Evolutionary conservation across 2,888 invertebrate species (phyloP).

Genomic region (Cheilosia pagana): DNA sequence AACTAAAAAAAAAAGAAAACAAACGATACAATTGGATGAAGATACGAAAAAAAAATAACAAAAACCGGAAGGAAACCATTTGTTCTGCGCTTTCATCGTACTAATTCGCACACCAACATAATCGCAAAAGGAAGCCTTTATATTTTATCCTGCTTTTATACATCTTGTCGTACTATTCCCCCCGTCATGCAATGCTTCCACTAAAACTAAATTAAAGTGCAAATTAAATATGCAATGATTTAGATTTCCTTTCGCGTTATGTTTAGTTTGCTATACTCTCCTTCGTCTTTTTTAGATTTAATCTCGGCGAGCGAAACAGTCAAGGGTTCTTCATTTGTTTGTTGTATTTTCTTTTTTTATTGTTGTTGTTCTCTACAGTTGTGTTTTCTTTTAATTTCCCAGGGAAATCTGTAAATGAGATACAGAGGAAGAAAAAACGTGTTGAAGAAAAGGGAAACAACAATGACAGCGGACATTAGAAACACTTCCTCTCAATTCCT

Average conservation of each 20-base stretch:
- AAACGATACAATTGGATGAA: conserved; percentile 1
- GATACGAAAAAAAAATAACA: conserved; percentile 2
- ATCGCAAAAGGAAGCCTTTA: conserved; percentile 4
- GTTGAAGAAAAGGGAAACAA: neutral
- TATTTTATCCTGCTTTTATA: conserved; percentile 3
- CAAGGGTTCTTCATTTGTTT: conserved; percentile 24
- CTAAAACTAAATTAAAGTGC: conserved; percentile 63
- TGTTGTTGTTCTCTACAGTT: neutral
- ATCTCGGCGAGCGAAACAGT: conserved; percentile 14
- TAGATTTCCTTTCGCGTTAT: conserved; percentile 56
- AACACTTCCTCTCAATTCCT: conserved; percentile 42
- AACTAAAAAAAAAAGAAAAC: conserved; percentile 2
- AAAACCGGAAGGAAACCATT: conserved; percentile 59
- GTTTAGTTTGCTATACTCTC: conserved; percentile 43
- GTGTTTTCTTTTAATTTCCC: conserved; percentile 16
- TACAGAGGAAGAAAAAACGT: neutral
- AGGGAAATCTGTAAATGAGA: conserved; percentile 21
- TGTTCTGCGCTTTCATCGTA: conserved; percentile 55
- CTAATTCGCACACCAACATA: conserved; percentile 49
- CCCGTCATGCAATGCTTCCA: conserved; percentile 7
- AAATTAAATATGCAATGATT: conserved; percentile 72
- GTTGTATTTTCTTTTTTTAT: neutral
- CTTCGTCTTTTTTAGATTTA: conserved; percentile 36
- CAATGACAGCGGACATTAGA: conserved; percentile 30
- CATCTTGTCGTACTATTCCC: neutral